Base-by-base conservation (phyloP, 2,797 vertebrate genomes). In the Tapera naevia region DNA sequence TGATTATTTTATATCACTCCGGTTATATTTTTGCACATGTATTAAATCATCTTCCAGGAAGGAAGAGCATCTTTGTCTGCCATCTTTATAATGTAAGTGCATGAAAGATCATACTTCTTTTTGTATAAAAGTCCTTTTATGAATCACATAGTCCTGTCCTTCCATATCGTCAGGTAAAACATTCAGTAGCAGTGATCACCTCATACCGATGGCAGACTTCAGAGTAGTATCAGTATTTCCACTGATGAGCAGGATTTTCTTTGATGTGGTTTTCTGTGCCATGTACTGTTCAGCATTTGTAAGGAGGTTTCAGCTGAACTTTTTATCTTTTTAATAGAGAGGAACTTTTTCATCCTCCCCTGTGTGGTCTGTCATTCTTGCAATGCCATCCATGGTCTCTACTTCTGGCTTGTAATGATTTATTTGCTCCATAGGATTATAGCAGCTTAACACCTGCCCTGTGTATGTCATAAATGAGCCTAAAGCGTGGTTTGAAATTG, bases 291-390 rank as follows among this genome's bases (percentile, higher is more conserved):
- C 66, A 87, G 64, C 65, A 30, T 80, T 92, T 89, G 6, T 64
- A 41, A 80, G 65, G 71, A 67, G 27, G n/a, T 86, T 93, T 91
- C 73, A 88, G 78, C 41, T 80, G 71, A 85, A 80, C 48, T 81
- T 92, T 28, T 37, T 37, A 25, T 86, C 50, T 65, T 58, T 50
- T 65, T 25, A 93, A 79, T 93, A 85, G 88, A 93, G 58, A 25
- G 75, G 17, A 56, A 75, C 19, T 56, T 86, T 43, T 50, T 69
- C n/a, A 62, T 82, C 24, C 14, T 92, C 23, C 32, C 8, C 23
- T 41, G 16, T 37, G 27, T 80, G n/a, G 17, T 58, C 74, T 93
- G 71, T 71, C 32, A 10, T 80, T 69, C 69, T 78, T 93, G 46
- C 45, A 45, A 14, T 64, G 45, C 58, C 22, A 3, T 45, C 58